Evolutionary conservation across 2,888 invertebrate genomes (phyloP).

Genomic region (Diplazon laetatorius): DNA sequence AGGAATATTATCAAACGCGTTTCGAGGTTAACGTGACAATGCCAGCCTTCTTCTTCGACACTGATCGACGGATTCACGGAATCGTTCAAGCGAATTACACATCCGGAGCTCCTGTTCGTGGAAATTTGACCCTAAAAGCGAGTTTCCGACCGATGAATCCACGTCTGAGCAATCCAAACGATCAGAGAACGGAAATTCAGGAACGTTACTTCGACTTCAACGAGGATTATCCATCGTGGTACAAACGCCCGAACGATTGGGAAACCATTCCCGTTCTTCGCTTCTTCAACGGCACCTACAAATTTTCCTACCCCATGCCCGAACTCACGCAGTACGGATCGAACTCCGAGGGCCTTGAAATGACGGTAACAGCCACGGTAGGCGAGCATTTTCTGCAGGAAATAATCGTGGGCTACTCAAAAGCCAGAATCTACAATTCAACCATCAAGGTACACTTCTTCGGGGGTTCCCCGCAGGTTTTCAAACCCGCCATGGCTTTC

Average conservation of each 20-base stretch:
- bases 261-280: constrained; percentile 88
- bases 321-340: constrained; percentile 89
- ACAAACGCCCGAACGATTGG: constrained; percentile 86
- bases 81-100: constrained; percentile 97
- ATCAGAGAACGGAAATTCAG: constrained; percentile 83
- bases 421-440: constrained; percentile 94
- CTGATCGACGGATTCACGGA: constrained; percentile 92
- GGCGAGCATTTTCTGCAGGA: constrained; percentile 95
- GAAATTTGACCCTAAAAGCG: constrained; percentile 94
- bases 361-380: constrained; percentile 92
- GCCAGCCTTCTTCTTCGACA: constrained; percentile 96
- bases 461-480: constrained; percentile 95
- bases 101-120: constrained; percentile 94
- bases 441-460: constrained; percentile 92
- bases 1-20: constrained; percentile 97
- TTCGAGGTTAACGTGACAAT: constrained; percentile 98
- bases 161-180: constrained; percentile 60
- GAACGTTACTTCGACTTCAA: constrained; percentile 91
- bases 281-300: constrained; percentile 91
- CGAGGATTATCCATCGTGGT: constrained; percentile 93
- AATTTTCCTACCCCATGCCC: constrained; percentile 93
- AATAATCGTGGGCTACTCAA: constrained; percentile 92
- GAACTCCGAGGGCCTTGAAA: constrained; percentile 90
- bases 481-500: constrained; percentile 97
- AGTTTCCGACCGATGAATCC: constrained; percentile 87